Percentiles rank a stretch among this genome's conserved stretches.
These are phyloP conservation scores for Porites australiensis DNA, from an alignment of 64 coral and sea anemone genomes.

Conservation along the genomic window DNA sequence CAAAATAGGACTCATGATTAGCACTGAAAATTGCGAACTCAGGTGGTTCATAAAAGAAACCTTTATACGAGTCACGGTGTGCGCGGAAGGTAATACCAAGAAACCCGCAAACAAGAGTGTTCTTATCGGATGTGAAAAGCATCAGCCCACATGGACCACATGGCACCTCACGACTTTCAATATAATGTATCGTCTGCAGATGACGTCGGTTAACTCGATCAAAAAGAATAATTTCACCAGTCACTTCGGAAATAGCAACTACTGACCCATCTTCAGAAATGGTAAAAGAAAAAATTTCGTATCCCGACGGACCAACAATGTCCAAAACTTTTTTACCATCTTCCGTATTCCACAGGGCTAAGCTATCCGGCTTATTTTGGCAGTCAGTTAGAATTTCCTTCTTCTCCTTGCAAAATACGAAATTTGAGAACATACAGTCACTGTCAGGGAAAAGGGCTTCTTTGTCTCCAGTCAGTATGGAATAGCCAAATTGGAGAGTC, in stretches of 20 bases:
- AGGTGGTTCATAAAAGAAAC: too few species aligned
- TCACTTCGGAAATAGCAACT: neutral
- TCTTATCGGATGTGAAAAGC: constrained; percentile 7
- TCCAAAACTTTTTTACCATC: neutral
- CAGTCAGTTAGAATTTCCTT: neutral
- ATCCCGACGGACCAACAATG: neutral
- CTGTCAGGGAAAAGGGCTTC: neutral
- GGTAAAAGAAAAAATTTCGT: neutral
- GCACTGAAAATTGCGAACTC: too few species aligned
- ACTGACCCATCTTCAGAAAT: neutral
- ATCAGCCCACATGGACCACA: neutral
- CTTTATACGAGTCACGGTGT: too few species aligned
- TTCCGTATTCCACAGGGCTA: neutral
- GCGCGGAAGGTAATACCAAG: neutral
- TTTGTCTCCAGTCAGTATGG: neutral
- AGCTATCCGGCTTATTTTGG: neutral
- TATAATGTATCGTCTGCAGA: too few species aligned
- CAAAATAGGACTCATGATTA: too few species aligned
- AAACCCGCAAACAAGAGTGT: neutral
- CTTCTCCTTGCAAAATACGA: neutral
- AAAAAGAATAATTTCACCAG: neutral
- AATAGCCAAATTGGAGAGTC: neutral
- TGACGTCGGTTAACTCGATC: neutral
- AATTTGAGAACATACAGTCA: neutral
- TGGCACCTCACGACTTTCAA: too few species aligned